Evolutionary conservation across 2,113 vertebrate species (phyloP).

Genomic region (Cathartes aura): DNA sequence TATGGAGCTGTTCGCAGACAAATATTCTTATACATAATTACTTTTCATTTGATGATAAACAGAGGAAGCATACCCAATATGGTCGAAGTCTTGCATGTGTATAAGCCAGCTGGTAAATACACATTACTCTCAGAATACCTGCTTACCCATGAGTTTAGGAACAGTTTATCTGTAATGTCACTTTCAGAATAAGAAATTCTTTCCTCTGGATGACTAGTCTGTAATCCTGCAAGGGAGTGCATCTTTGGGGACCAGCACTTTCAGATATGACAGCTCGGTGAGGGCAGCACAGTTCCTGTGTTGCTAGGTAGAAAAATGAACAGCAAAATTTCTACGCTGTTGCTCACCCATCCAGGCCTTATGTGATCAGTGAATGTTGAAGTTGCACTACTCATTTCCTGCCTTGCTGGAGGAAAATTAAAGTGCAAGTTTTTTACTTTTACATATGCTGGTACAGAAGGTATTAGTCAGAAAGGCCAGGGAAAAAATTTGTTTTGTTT

Average conservation of each 20-base stretch:
- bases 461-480: background rate
- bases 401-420: background rate
- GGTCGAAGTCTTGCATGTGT: background rate
- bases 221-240: background rate
- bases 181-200: background rate
- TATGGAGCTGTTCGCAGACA: background rate
- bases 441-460: background rate
- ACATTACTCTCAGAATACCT: constrained; percentile 1
- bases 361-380: background rate
- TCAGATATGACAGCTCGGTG: background rate
- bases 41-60: constrained; percentile 26
- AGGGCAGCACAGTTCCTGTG: background rate
- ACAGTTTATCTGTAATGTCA: background rate
- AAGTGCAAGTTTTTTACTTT: background rate
- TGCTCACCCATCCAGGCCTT: background rate
- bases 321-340: background rate
- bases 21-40: constrained; percentile 34
- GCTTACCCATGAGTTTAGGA: background rate
- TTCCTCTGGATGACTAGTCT: background rate
- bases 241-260: background rate
- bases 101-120: constrained; percentile 11
- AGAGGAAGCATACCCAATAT: background rate
- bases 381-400: background rate
- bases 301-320: background rate
- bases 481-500: background rate